Evolutionary conservation across 1,140 invertebrate species (phyloP), one percentile per base, ranked within the genome.

Genomic region (Glossosoma conforme): DNA sequence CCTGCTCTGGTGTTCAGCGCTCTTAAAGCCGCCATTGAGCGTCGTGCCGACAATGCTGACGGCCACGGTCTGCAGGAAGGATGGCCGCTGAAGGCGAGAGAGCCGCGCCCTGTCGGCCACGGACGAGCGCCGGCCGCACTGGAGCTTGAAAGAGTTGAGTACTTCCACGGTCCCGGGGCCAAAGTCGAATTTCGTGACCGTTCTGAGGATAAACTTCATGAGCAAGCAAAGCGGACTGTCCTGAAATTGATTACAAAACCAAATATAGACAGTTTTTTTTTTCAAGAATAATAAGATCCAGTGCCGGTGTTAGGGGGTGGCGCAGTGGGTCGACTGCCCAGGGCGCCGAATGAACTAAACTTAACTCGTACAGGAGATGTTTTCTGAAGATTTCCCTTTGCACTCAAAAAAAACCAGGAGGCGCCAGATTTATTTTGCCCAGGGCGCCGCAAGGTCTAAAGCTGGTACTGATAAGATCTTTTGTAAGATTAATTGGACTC

Each of bases 221-320:
- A 83, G 74, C 6, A 67, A 41, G 42, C 70, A 72, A 2, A 83
- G 60, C 0, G 80, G 76, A 65, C 76, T 82, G 19, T 81, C 76
- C 80, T 83, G 52, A 18, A 68, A 68, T 52, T 55, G 53, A 44
- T 54, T 45, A 37, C 43, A 48, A 50, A 33, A 35, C 44, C 56
- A 37, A 32, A 48, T 56, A 49, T 43, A 45, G 43, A 52, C 24
- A 40, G 38, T 21, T 25, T 44, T 44, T 38, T 49, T 13, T 3
- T 13, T 21, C 20, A 28, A 21, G 11, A 24, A 46, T 36, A 36
- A 38, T 5, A 17, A n/a, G 4, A 42, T 15, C n/a, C n/a, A n/a
- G n/a, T n/a, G n/a, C n/a, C n/a, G n/a, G n/a, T n/a, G n/a, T n/a
- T n/a, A n/a, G n/a, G n/a, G n/a, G n/a, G n/a, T n/a, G n/a, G n/a